Base-by-base conservation (phyloP, 2,888 invertebrate species). In the Acrocyrtus sp. region DNA sequence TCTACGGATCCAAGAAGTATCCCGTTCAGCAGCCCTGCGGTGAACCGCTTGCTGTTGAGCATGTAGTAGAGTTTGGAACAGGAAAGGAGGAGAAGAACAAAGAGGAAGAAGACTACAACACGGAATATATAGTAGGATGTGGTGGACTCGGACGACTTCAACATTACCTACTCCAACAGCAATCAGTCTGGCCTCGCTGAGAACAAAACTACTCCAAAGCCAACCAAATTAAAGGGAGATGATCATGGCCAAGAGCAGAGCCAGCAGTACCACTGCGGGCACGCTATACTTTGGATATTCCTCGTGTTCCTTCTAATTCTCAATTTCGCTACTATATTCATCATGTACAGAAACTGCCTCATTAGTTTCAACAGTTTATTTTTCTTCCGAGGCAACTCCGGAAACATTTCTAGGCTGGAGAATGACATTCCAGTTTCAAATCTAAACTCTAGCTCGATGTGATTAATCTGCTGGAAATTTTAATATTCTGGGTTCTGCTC, bases 281-380 rank as follows among this genome's bases (percentile, higher is more conserved):
- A 72, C 34, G 60, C 65, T 19, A 15, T 72, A 0, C 47, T 72
- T 2, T 72, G 72, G 72, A 58, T 72, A 27, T 72, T 65, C 27
- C 60, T 72, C 24, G 45, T 65, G 4, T 34, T 53, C 12, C 24
- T 72, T 0, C 43, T 72, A 10, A 39, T 72, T 12, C 19, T 72
- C n/a, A 72, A 72, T 51, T 4, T 58, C 12, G 3, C 45, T 15
- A 72, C 65, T 0, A 8, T 72, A 1, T 39, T 65, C 29, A 51
- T 72, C 21, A n/a, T 72, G 21, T 54, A 72, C 12, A 50, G 34
- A 29, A 72, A 72, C 43, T 10, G 41, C 27, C 27, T 72, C 15
- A 39, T 72, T 4, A 72, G 12, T 12, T 63, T 58, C 5, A 34
- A 39, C 17, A 15, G 2, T 10, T n/a, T n/a, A n/a, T 21, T 65